phyloP scores from a whole-genome alignment of 2,113 vertebrate species.

The Hippocampus mohnikei region DNA sequence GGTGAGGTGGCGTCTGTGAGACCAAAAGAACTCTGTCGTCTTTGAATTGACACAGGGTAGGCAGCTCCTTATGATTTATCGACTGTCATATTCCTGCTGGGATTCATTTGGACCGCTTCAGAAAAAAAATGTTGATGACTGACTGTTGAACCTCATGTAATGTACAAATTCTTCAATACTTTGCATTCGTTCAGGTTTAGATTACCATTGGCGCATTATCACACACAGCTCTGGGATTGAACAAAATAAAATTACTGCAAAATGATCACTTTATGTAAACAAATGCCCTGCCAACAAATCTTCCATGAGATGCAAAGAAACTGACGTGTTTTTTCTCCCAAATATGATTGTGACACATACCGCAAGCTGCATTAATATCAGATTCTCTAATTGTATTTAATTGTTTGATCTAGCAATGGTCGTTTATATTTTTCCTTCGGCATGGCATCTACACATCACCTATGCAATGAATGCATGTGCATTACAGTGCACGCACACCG shows the following conservation, averaged over 20 bases:
- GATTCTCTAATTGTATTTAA: neutral
- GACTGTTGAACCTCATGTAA: neutral
- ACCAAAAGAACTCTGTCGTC: slow-evolving; percentile 31
- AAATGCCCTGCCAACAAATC: neutral
- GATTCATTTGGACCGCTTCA: slow-evolving; percentile 10
- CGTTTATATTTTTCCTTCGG: neutral
- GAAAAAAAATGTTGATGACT: neutral
- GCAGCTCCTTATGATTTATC: slow-evolving; percentile 3
- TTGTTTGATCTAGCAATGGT: neutral
- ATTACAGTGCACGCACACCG: slow-evolving; percentile 28
- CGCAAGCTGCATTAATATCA: neutral
- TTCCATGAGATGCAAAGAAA: neutral
- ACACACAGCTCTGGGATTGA: neutral
- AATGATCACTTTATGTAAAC: neutral
- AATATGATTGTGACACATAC: neutral
- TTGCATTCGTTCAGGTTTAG: neutral
- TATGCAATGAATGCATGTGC: neutral
- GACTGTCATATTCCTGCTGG: slow-evolving; percentile 13
- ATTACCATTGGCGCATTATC: neutral
- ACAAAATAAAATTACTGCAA: neutral
- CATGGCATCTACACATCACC: neutral
- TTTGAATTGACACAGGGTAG: slow-evolving; percentile 4
- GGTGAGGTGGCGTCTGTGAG: slow-evolving; percentile 47
- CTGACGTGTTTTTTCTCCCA: neutral
- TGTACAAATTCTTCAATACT: neutral